phyloP scores from a whole-genome alignment of 2,113 vertebrate species.

The Otus sunia region DNA sequence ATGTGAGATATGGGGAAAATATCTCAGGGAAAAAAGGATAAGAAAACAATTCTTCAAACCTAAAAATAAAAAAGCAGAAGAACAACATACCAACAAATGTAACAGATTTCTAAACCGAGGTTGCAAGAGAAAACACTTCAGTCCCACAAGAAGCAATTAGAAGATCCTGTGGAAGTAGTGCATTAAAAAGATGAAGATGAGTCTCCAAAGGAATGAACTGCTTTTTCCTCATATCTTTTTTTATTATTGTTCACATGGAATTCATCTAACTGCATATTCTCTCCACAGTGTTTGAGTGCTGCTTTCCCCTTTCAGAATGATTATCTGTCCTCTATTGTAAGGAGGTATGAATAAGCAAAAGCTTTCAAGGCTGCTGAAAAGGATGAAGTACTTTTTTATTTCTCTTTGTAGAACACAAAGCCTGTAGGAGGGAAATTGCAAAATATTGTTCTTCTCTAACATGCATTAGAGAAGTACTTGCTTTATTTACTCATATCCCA shows the following conservation, averaged over 20 bases:
- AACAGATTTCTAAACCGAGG: not conserved
- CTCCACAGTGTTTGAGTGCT: not conserved
- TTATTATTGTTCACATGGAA: constrained; percentile 7
- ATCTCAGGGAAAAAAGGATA: not conserved
- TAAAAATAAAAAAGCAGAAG: not conserved
- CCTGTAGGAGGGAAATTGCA: constrained; percentile 46
- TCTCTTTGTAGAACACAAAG: constrained; percentile 39
- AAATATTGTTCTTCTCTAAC: constrained; percentile 15
- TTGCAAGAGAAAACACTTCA: not conserved
- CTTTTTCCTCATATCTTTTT: not conserved
- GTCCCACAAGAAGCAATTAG: constrained; percentile 61
- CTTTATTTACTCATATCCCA: constrained; percentile 18
- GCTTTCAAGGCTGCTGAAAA: constrained; percentile 18
- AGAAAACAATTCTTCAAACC: constrained; percentile 1
- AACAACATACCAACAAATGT: not conserved
- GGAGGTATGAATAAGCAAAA: constrained; percentile 23
- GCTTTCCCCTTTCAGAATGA: not conserved
- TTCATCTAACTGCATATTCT: not conserved
- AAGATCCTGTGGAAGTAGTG: constrained; percentile 40
- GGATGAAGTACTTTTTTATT: constrained; percentile 32
- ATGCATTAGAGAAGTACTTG: not conserved
- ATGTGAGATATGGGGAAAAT: constrained; percentile 1
- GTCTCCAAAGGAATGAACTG: constrained; percentile 33
- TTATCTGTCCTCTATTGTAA: constrained; percentile 13
- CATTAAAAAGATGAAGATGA: constrained; percentile 56